Conservation (phyloP, 2,113 vertebrate species). For the Periophthalmus modestus region DNA sequence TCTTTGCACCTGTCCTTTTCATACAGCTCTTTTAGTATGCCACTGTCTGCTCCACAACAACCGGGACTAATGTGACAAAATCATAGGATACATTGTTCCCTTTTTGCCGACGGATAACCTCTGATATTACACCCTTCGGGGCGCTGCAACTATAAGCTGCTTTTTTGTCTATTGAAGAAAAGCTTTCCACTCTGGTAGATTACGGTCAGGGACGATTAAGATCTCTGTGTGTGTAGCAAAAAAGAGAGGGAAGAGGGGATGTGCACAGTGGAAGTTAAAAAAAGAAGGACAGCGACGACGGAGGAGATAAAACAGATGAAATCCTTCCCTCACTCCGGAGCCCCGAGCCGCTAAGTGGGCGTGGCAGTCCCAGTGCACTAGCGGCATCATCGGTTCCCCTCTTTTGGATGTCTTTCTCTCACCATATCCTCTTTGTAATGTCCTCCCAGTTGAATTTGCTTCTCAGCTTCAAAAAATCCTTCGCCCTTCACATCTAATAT, state of each 20-base stretch:
- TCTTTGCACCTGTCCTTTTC: constrained; percentile 7
- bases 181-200: constrained; percentile 70
- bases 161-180: constrained; percentile 72
- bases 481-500: constrained; percentile 43
- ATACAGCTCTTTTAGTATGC: not conserved
- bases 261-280: constrained; percentile 70
- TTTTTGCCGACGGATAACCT: constrained; percentile 55
- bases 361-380: constrained; percentile 59
- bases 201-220: constrained; percentile 73
- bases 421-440: constrained; percentile 44
- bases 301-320: constrained; percentile 73
- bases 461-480: constrained; percentile 41
- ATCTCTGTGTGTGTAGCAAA: constrained; percentile 72
- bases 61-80: constrained; percentile 23
- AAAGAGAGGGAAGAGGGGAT: constrained; percentile 44
- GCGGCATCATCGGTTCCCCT: constrained; percentile 50
- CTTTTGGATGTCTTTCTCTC: constrained; percentile 49
- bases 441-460: constrained; percentile 47
- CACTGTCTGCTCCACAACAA: constrained; percentile 22
- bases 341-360: constrained; percentile 50
- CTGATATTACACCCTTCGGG: constrained; percentile 57
- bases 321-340: constrained; percentile 64
- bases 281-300: constrained; percentile 42
- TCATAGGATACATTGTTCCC: constrained; percentile 27
- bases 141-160: constrained; percentile 57